Evolutionary conservation across 2,797 vertebrate genomes (phyloP), one percentile per base, ranked within the genome.

Genomic region (Thunnus albacares): DNA sequence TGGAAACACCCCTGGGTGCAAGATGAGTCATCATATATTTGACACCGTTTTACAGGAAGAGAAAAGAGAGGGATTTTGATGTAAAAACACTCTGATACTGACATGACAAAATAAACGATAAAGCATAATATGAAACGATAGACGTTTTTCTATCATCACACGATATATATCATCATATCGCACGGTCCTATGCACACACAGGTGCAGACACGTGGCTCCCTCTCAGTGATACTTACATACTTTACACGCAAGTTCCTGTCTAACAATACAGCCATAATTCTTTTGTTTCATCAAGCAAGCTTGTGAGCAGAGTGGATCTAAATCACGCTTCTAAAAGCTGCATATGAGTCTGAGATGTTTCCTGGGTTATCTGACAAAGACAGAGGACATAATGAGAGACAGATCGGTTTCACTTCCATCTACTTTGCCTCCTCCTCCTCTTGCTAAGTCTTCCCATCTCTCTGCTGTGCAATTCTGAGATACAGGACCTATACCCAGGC

Each of bases 351-450:
- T 88, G 84, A 82, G 69, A 91, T 84, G 85, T 91, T 94, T 95
- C 94, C 94, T 93, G 92, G 80, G 84, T 93, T 93, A 93, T 93
- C 90, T 92, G 90, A 92, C 92, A 91, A 92, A 94, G 92, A 92
- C 90, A 90, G 82, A 90, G 90, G 86, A 89, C 87, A 86, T 88
- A 90, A 92, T 86, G 88, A 93, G 81, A 91, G 91, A 94, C 89
- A 90, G 94, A 95, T 95, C 90, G 4, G 84, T 94, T 95, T 94
- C 93, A 92, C 88, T 71, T 87, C 87, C 85, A 83, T 92, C 86
- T 90, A 38, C 81, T 83, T 89, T 71, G 76, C 80, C 73, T 87
- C 88, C 76, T 83, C 89, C 88, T 85, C 71, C 71, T 80, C 57
- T 76, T 78, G 73, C 80, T 43, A 59, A 75, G 85, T 79, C 80